Percentiles rank a stretch among this genome's conserved stretches.
These are phyloP conservation scores for Hypercompe scribonia DNA, from an alignment of 2,888 invertebrate genomes.

Conservation along the genomic window DNA sequence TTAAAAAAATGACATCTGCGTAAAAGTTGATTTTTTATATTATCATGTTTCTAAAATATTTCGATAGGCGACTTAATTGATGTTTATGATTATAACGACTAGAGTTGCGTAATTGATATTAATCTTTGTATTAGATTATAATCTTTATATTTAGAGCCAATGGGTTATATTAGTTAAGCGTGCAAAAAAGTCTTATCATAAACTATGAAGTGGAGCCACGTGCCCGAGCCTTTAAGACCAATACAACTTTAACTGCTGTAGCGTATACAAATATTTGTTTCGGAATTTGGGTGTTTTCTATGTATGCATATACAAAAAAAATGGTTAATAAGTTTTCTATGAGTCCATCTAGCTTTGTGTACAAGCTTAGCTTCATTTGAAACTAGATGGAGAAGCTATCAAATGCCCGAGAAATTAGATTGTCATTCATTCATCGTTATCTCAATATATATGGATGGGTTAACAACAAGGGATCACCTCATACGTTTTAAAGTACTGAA, in stretches of 20 bases:
- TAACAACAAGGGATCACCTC: not conserved
- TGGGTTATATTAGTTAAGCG: conserved; percentile 12
- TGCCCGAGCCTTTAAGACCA: not conserved
- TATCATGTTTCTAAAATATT: not conserved
- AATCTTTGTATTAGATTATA: conserved; percentile 32
- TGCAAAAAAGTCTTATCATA: conserved; percentile 1
- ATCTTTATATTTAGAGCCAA: conserved; percentile 25
- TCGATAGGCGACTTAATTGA: conserved; percentile 30
- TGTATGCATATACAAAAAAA: no score
- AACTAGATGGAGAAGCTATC: no score
- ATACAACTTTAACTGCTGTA: not conserved
- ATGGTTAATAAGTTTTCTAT: no score
- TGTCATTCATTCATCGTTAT: not conserved
- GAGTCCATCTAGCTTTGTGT: no score
- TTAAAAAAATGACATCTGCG: conserved; percentile 1
- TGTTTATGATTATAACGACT: conserved; percentile 14
- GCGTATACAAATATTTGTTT: no score
- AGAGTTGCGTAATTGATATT: conserved; percentile 39
- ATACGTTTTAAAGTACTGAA: no score
- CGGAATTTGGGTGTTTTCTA: no score
- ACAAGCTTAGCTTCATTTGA: no score
- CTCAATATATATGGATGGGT: not conserved
- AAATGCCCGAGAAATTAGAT: no score
- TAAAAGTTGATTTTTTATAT: not conserved
- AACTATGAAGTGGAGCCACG: not conserved